phyloP scores from a whole-genome alignment of 2,888 invertebrate genomes.

The Megaustenia siamemsis region DNA sequence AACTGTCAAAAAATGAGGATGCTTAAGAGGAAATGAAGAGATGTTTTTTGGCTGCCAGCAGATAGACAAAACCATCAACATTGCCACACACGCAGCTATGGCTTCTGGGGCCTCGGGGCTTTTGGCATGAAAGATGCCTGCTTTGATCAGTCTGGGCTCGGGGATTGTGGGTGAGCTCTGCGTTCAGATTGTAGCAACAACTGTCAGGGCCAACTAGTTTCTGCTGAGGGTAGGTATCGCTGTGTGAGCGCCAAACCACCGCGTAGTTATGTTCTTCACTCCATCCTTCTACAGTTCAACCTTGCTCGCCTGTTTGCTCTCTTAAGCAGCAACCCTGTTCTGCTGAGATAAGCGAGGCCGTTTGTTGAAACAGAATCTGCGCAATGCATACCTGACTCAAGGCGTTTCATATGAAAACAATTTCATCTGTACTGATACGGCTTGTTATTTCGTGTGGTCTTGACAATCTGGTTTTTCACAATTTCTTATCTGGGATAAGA shows the following conservation, averaged over 20 bases:
- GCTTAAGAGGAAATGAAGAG: conserved; percentile 35
- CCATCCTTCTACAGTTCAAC: background rate
- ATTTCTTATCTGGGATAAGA: conserved; percentile 29
- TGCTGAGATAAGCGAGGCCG: conserved; percentile 33
- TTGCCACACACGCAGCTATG: conserved; percentile 44
- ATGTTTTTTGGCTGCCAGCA: conserved; percentile 36
- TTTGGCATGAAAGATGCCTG: conserved; percentile 33
- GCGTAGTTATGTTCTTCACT: background rate
- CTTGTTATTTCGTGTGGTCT: conserved; percentile 52
- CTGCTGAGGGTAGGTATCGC: conserved; percentile 35
- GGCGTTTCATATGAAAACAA: conserved; percentile 53
- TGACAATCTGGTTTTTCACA: conserved; percentile 39
- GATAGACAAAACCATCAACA: conserved; percentile 52
- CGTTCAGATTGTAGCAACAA: conserved; percentile 34
- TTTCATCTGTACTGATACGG: conserved; percentile 50
- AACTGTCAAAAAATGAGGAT: conserved; percentile 46
- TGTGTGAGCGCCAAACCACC: background rate
- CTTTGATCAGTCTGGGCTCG: conserved; percentile 34
- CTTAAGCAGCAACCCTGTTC: conserved; percentile 10
- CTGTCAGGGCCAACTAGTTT: conserved; percentile 41
- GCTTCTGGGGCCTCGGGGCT: background rate
- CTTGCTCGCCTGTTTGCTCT: conserved; percentile 15
- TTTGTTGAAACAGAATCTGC: conserved; percentile 28
- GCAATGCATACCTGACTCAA: conserved; percentile 41
- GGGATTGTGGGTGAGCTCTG: conserved; percentile 18